A percentile compares a stretch with the other conserved stretches of the same genome.
phyloP scores from a whole-genome alignment of 1,140 invertebrate genomes.

The Apis laboriosa region DNA sequence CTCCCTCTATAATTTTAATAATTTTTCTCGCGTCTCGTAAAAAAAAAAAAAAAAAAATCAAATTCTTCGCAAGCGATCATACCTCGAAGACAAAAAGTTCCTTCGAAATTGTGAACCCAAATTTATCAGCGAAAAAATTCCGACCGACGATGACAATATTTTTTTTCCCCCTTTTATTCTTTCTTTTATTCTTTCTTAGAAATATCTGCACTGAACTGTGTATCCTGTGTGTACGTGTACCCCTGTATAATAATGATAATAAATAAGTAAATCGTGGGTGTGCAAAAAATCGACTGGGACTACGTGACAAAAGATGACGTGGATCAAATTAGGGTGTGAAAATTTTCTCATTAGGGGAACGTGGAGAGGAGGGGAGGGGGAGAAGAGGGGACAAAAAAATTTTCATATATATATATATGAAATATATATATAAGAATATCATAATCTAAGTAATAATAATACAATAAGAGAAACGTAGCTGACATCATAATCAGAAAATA shows the following conservation, averaged over 20 bases:
- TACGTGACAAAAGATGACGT: constrained; percentile 40
- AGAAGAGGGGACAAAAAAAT: constrained; percentile 46
- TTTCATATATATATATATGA: constrained; percentile 54
- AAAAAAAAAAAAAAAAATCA: too few species aligned
- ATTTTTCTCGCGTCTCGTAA: too few species aligned
- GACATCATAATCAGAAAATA: constrained; percentile 79
- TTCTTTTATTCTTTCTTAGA: constrained; percentile 69
- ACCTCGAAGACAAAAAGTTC: too few species aligned
- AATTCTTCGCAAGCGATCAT: too few species aligned
- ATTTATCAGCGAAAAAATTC: too few species aligned
- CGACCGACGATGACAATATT: too few species aligned
- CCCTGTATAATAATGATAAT: constrained; percentile 50
- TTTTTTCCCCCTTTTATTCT: constrained; percentile 51
- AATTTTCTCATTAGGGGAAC: not conserved
- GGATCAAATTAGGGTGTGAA: not conserved
- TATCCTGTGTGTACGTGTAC: constrained; percentile 52
- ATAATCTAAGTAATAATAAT: constrained; percentile 74
- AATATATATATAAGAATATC: constrained; percentile 54
- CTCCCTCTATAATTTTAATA: too few species aligned
- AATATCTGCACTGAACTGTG: constrained; percentile 76
- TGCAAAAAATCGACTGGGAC: constrained; percentile 55
- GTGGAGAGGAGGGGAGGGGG: not conserved
- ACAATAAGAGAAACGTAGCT: constrained; percentile 76
- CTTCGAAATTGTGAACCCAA: too few species aligned
- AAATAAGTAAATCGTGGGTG: constrained; percentile 46